A percentile compares a stretch with the other conserved stretches of the same genome.
These are phyloP conservation scores for Halictus rubicundus DNA, from an alignment of 1,140 invertebrate species.

Conservation along the genomic window DNA sequence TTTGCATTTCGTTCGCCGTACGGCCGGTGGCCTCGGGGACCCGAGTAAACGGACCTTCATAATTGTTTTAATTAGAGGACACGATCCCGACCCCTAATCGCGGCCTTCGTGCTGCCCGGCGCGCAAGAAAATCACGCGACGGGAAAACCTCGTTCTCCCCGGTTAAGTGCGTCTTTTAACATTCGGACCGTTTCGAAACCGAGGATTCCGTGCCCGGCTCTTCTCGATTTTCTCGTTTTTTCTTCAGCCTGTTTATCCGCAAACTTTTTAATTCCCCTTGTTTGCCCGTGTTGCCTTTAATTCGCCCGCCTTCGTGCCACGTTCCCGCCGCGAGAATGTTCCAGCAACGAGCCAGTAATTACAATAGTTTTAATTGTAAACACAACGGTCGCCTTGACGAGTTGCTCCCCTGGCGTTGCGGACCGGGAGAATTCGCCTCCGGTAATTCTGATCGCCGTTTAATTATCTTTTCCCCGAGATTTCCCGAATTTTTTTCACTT, in stretches of 20 bases:
- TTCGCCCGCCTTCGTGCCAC: too few relatives aligned
- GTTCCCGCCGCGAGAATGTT: not conserved
- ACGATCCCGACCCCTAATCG: conserved; percentile 25
- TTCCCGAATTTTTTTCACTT: not conserved
- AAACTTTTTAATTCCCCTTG: conserved; percentile 19
- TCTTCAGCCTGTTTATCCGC: too few relatives aligned
- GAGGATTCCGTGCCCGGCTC: not conserved
- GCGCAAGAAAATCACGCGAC: not conserved
- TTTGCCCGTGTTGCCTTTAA: not conserved
- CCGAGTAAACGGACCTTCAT: conserved; percentile 9
- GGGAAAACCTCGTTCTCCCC: not conserved
- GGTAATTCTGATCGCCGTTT: not conserved
- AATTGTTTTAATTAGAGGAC: conserved; percentile 47
- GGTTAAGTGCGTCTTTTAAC: conserved; percentile 1
- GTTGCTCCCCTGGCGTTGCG: not conserved
- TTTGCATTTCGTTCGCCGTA: conserved; percentile 14
- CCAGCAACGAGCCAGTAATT: conserved; percentile 15
- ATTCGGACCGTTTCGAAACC: not conserved
- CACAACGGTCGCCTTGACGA: not conserved
- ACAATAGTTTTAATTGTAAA: conserved; percentile 20
- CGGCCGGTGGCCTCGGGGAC: not conserved
- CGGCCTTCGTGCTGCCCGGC: not conserved
- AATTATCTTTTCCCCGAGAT: not conserved
- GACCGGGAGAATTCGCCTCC: not conserved
- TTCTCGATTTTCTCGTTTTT: not conserved